phyloP scores from a whole-genome alignment of 2,888 invertebrate species.

The Pachycephus smyrnensis region DNA sequence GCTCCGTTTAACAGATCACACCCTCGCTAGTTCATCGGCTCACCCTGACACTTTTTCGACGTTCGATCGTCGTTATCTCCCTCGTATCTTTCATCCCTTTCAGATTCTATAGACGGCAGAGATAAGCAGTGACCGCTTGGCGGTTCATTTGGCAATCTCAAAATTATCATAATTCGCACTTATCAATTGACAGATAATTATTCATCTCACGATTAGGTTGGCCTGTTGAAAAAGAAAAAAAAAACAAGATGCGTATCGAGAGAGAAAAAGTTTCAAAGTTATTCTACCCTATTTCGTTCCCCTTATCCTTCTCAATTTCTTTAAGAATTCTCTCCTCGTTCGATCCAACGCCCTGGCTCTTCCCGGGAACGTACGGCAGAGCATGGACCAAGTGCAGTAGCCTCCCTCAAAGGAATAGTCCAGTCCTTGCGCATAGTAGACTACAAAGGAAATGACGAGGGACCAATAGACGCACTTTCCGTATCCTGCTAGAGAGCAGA shows the following conservation, averaged over 20 bases:
- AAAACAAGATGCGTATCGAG: too few relatives aligned
- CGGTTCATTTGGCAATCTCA: not conserved
- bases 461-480: not conserved
- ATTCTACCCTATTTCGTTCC: too few relatives aligned
- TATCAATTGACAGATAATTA: not conserved
- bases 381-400: not conserved
- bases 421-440: not conserved
- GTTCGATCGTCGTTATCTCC: constrained; percentile 12
- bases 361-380: not conserved
- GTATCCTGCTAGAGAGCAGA: not conserved
- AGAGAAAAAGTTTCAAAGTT: not conserved
- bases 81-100: not conserved
- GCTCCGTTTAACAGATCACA: not conserved
- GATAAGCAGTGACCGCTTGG: not conserved
- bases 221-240: not conserved
- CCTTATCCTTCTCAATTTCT: too few relatives aligned
- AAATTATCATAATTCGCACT: not conserved
- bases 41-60: constrained; percentile 6
- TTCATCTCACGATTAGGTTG: not conserved
- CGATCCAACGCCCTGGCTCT: not conserved
- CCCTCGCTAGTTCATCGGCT: not conserved
- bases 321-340: not conserved
- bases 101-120: not conserved
- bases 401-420: not conserved
- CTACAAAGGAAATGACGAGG: not conserved